Conservation (phyloP, 2,888 invertebrate species). For the Brassicogethes aeneus region DNA sequence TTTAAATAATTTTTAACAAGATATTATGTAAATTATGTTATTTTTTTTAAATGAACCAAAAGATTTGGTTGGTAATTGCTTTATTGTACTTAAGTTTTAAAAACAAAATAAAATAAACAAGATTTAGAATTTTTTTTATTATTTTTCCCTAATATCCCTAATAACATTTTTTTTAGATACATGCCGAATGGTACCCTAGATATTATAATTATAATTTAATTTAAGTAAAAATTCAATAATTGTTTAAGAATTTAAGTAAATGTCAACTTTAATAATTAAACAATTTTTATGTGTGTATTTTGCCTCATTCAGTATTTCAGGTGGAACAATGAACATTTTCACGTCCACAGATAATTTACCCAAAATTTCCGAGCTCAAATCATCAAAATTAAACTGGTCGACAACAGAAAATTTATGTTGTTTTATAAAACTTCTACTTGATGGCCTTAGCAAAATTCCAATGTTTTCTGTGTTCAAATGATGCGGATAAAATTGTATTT, state of each 20-base stretch:
- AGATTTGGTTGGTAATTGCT: no score
- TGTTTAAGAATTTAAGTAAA: slow-evolving; percentile 45
- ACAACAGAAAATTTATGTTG: slow-evolving; percentile 36
- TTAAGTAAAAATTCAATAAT: no score
- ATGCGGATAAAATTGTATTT: slow-evolving; percentile 30
- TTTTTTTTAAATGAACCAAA: no score
- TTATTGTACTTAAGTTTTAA: no score
- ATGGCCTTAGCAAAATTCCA: slow-evolving; percentile 24
- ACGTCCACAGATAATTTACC: slow-evolving; percentile 15
- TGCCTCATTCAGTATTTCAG: slow-evolving; percentile 40
- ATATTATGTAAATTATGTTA: no score
- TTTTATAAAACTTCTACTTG: slow-evolving; percentile 22
- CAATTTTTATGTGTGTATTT: slow-evolving; percentile 43
- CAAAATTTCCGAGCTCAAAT: slow-evolving; percentile 27
- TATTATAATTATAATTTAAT: no score
- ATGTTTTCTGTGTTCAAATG: slow-evolving; percentile 23
- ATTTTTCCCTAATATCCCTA: no score
- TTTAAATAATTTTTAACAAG: no score
- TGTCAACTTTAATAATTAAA: slow-evolving; percentile 46
- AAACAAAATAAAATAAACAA: no score
- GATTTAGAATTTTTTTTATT: no score
- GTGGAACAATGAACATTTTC: slow-evolving; percentile 38
- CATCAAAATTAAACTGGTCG: slow-evolving; percentile 15
- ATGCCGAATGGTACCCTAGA: no score
- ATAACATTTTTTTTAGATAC: no score